Base-by-base conservation (phyloP, 2,797 vertebrate genomes). In the Crocodylus rhombifer region DNA sequence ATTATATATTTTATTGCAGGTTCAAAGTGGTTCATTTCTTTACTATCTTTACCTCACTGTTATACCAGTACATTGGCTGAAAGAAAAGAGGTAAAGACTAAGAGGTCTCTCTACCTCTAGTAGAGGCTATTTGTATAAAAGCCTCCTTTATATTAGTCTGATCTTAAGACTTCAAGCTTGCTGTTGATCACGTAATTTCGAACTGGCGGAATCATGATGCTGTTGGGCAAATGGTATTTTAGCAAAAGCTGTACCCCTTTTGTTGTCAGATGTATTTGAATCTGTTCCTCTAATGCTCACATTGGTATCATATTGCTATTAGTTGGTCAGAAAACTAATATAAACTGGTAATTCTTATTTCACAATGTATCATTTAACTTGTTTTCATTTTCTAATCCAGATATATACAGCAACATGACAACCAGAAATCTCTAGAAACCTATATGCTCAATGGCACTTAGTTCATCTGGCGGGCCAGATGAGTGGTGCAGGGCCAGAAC, bases 31-130 rank as follows among this genome's bases (percentile, higher is more conserved):
- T 77, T 94, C 96, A 57, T n/a, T 58, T 95, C 74, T 25, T 14
- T 78, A 58, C 84, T 90, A 93, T 81, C 74, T 95, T 78, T 95
- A 56, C 61, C 62, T 93, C 56, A 4, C 55, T 88, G 64, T 95
- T 89, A 82, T 79, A 60, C 56, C 69, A 77, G 28, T 65, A 77
- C 87, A 26, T 69, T 91, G 55, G 84, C 81, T 0, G 1, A 90
- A 80, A 28, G 6, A 28, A 10, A 51, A 51, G 42, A 10, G 58
- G 81, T 1, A 1, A 30, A 36, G 65, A 84, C 90, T 56, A 82
- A 75, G 64, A 91, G 89, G 33, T 79, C 23, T 63, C 30, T 95
- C 86, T 86, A 89, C 71, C 82, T 88, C 78, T 33, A 60, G 17
- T 81, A 55, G 58, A 87, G 82, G 65, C 20, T 51, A 91, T 86